Base-by-base conservation (phyloP, 2,888 invertebrate genomes). In the Spisula subtruncata region DNA sequence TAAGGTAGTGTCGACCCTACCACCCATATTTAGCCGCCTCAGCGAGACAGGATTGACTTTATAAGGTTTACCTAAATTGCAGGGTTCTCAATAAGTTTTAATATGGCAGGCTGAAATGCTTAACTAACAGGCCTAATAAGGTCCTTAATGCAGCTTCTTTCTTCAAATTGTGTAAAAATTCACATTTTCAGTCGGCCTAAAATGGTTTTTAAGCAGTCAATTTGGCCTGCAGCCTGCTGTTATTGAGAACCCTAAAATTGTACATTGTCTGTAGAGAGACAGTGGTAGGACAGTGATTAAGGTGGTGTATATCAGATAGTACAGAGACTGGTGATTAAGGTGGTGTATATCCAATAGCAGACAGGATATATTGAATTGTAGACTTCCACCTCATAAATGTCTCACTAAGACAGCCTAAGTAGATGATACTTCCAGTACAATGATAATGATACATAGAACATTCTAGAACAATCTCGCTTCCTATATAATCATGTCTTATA, bases 311-410 rank as follows among this genome's bases (percentile, higher is more conserved):
- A 32, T 35, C 35, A 32, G 16, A 12, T 35, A 29, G 32, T 12
- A 51, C 16, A 16, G 51, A 51, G 16, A 51, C 5, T 25, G 8
- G 25, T 66, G 60, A 66, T 66, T 66, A 66, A 10, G 25, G n/a
- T 75, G 32, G 75, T 75, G 29, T 75, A 32, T 32, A 32, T 75
- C 35, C 12, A 18, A 14, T 35, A 18, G 32, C 5, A 75, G 75
- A 75, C 75, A 75, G 32, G 87, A 86, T 86, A n/a, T 81, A 86
- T 87, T 66, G 51, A 87, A 87, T 87, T 81, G 81, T 71, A 71
- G 86, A 66, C 71, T 87, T 0, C 46, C 35, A n/a, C 82, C 75
- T 87, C 87, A 51, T 82, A 82, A 87, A 82, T 71, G 82, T 87
- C 82, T 16, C 66, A 71, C 46, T 71, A n/a, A 71, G 87, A 87